Conservation (phyloP, 2,797 vertebrate species). For the Hippocampus kuda region DNA sequence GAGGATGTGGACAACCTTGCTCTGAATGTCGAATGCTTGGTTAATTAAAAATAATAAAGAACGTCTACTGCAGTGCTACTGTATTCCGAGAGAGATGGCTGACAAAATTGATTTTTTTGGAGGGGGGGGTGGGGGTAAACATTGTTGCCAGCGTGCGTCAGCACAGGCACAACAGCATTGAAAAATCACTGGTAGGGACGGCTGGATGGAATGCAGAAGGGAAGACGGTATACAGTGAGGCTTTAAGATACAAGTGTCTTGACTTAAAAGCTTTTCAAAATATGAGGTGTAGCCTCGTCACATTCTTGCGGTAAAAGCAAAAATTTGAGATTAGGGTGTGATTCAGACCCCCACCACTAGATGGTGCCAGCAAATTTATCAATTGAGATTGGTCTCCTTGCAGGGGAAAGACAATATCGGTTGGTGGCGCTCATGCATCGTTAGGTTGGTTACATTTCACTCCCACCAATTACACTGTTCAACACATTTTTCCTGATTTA, state of each 20-base stretch:
- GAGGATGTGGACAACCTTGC: slow-evolving; percentile 29
- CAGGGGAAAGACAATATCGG: background rate
- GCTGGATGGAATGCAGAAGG: slow-evolving; percentile 17
- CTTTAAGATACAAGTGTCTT: background rate
- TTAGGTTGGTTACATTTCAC: too few relatives aligned
- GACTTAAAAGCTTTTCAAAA: background rate
- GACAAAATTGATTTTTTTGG: slow-evolving; percentile 55
- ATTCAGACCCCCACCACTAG: background rate
- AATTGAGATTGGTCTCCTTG: background rate
- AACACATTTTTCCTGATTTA: too few relatives aligned
- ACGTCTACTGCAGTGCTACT: background rate
- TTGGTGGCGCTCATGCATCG: too few relatives aligned
- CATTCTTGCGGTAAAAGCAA: background rate
- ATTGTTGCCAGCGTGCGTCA: background rate
- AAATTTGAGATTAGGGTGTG: background rate
- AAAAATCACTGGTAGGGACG: slow-evolving; percentile 5
- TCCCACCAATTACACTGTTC: too few relatives aligned
- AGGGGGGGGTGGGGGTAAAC: slow-evolving; percentile 9
- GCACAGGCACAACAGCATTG: background rate
- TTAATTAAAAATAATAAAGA: background rate
- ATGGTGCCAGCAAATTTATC: background rate
- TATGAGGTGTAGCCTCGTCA: background rate
- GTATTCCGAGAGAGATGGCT: slow-evolving; percentile 16
- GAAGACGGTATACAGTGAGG: background rate
- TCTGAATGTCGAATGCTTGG: slow-evolving; percentile 57